Base-by-base conservation (phyloP, 2,113 vertebrate species). In the Mungos mungo region DNA sequence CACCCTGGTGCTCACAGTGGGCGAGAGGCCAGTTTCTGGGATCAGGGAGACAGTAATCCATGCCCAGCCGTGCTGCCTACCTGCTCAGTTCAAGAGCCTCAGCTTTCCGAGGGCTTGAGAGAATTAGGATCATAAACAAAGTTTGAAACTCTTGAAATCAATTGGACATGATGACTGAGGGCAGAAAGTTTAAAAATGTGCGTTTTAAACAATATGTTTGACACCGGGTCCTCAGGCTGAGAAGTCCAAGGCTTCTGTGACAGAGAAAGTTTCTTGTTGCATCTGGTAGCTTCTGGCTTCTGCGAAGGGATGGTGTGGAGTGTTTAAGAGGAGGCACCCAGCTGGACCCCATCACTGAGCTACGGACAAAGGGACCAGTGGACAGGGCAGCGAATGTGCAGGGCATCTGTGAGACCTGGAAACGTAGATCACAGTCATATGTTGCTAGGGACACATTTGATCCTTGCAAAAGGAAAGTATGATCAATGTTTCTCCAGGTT, bases 131-230 rank as follows among this genome's bases (percentile, higher is more conserved):
- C 79, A 60, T 31, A 80, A 68, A 71, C 21, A 6, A 72, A 86
- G n/a, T 21, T 68, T n/a, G 45, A 90, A 96, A 60, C 52, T 93
- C 52, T 88, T 92, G 19, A 91, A 88, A 88, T 27, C 90, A 47
- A 76, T 14, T 35, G 21, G 21, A 52, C 80, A 74, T 84, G 69
- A 93, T 5, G 13, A 50, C 29, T 4, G 9, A 93, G 14, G 23
- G 12, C 0, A 68, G 50, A 77, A 57, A 25, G 35, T 57, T 57
- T 57, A 38, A 88, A 21, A 68, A 72, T 15, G 5, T 80, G 21
- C 41, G 41, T 88, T 72, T 92, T 94, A 52, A 92, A 87, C 54
- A 27, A 29, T 47, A 63, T 68, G 7, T 50, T 86, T 90, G 45
- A 50, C 96, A 57, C 38, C 7, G 21, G 14, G 18, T 41, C 16